Percentiles rank a stretch among this genome's conserved stretches.
Evolutionary conservation across 1,140 invertebrate species (phyloP).

Genomic region (Atta colombica): DNA sequence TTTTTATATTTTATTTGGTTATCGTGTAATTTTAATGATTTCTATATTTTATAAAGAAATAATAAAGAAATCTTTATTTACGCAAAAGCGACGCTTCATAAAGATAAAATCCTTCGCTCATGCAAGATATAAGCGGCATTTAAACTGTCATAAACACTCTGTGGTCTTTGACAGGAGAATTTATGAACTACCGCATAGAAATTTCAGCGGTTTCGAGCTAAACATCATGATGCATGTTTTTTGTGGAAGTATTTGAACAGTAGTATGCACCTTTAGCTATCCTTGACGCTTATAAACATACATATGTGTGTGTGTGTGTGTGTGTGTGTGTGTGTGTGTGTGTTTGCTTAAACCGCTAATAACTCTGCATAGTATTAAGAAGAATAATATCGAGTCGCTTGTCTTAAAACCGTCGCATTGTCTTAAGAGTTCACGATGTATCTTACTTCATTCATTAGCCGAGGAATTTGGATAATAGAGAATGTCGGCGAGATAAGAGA

Average conservation of each 20-base stretch:
- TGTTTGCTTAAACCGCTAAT: slow-evolving; percentile 33
- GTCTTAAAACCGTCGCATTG: background rate
- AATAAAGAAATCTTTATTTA: background rate
- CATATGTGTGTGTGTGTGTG: background rate
- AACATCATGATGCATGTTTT: slow-evolving; percentile 43
- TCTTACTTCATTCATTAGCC: slow-evolving; percentile 4
- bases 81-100: background rate
- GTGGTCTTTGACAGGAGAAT: slow-evolving; percentile 35
- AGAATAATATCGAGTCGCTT: slow-evolving; percentile 31
- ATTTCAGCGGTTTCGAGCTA: slow-evolving; percentile 23
- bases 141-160: slow-evolving; percentile 50
- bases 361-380: slow-evolving; percentile 45
- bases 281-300: background rate
- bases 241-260: background rate
- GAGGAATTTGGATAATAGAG: slow-evolving; percentile 32
- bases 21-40: background rate
- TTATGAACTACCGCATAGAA: slow-evolving; percentile 49
- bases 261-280: background rate
- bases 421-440: slow-evolving; percentile 7
- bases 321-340: background rate
- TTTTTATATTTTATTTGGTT: background rate
- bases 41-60: background rate
- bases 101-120: slow-evolving; percentile 33
- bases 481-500: background rate
- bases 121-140: slow-evolving; percentile 1